A percentile compares a stretch with the other conserved stretches of the same genome.
These are phyloP conservation scores for Tetrao urogallus DNA, from an alignment of 2,113 vertebrate genomes.

Conservation along the genomic window DNA sequence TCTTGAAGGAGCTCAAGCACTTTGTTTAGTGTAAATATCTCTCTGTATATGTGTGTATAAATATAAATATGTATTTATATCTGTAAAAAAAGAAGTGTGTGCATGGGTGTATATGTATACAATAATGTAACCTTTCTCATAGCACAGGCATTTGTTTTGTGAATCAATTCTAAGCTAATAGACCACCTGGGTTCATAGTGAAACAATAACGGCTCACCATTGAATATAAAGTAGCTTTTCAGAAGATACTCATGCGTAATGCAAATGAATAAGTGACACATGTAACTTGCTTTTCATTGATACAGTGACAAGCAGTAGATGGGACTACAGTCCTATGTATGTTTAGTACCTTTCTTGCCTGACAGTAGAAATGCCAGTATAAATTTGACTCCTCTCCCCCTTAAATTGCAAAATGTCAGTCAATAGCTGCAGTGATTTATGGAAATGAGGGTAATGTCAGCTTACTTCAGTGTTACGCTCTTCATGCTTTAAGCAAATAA, in stretches of 20 bases:
- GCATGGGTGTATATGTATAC: neutral
- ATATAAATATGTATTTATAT: neutral
- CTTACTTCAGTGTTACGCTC: conserved; percentile 44
- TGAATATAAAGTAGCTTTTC: neutral
- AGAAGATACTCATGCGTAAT: neutral
- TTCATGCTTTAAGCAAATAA: conserved; percentile 40
- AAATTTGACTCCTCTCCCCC: conserved; percentile 46
- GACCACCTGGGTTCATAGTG: neutral
- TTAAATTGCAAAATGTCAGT: conserved; percentile 54
- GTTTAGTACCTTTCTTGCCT: conserved; percentile 29
- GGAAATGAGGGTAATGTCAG: conserved; percentile 57
- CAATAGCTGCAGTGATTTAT: conserved; percentile 35
- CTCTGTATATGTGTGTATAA: neutral
- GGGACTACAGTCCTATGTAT: conserved; percentile 4
- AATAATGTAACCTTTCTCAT: neutral
- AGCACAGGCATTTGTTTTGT: neutral
- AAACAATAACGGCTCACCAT: neutral
- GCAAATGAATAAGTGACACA: neutral
- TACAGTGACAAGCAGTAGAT: neutral
- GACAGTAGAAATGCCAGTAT: conserved; percentile 40
- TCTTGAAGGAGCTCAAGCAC: neutral
- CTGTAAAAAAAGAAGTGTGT: neutral
- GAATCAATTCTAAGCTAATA: neutral
- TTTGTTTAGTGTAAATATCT: neutral
- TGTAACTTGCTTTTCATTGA: neutral